Evolutionary conservation across 1,140 invertebrate species (phyloP), one percentile per base, ranked within the genome.

Genomic region (Agrypnia vestita): DNA sequence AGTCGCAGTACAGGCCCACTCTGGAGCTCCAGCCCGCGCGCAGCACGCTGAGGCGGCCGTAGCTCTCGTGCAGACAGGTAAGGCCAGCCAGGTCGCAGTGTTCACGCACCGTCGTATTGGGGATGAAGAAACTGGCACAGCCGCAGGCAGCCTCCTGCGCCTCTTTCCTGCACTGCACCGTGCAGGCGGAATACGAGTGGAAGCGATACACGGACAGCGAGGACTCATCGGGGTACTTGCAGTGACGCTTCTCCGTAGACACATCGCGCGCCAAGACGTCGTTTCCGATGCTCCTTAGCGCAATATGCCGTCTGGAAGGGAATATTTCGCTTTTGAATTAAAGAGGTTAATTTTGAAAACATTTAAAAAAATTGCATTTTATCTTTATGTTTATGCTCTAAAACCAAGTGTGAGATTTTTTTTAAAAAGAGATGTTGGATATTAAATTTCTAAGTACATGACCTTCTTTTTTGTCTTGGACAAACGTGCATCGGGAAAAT

Each of bases 151-250:
- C 82, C 19, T 93, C 83, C 81, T 94, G 93, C 0, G 91, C 91
- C 71, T 91, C 88, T 82, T 91, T 92, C 35, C 93, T 88, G 78
- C 93, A 94, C 81, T 94, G 91, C 0, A 93, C 92, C 0, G 92
- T 92, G 83, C 93, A 94, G 0, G 93, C 92, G 12, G 91, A 93
- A 82, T 93, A 94, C 35, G 92, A 94, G 77, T 94, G 94, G 82
- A 90, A 88, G 0, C 85, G 87, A 84, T 93, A 92, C 0, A 93
- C 91, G 15, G 92, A 86, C 49, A 94, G 84, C 71, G 89, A 88
- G 75, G 92, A 92, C 85, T 94, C 93, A 69, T 93, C 90, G 0
- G 89, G 90, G 81, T 93, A 94, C 10, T 92, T 90, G 84, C 93
- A 94, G 84, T 91, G 88, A 17, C 90, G 84, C 82, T 92, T 92